Evolutionary conservation across 92 coral and sea anemone genomes (phyloP).

Genomic region (Actinernus sp.): DNA sequence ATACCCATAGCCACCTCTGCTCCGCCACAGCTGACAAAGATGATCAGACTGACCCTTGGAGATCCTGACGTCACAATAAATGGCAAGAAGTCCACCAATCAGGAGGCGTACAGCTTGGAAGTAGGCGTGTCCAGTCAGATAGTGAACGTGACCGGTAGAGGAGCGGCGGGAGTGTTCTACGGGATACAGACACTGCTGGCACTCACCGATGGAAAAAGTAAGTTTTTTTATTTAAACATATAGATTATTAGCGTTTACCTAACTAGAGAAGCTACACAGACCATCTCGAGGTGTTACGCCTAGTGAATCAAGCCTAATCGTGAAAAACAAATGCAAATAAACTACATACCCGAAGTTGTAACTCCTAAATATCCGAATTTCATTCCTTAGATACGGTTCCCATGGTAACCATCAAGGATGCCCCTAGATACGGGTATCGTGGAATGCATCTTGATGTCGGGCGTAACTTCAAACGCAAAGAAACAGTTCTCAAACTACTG

Average conservation of each 20-base stretch:
- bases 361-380: no score
- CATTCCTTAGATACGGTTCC: conserved; percentile 50
- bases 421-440: conserved; percentile 44
- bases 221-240: neutral
- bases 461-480: conserved; percentile 60
- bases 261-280: no score
- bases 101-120: neutral
- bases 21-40: conserved; percentile 1
- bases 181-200: conserved; percentile 1
- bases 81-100: neutral
- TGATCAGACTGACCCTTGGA: conserved; percentile 6
- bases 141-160: neutral
- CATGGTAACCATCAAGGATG: conserved; percentile 67
- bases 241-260: no score
- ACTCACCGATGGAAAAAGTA: neutral
- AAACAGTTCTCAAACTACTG: conserved; percentile 35
- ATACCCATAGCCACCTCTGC: neutral
- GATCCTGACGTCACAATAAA: conserved; percentile 25
- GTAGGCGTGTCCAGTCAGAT: no score
- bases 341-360: no score
- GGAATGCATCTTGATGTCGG: conserved; percentile 70
- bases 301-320: no score
- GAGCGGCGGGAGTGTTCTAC: neutral
- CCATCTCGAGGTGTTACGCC: no score
- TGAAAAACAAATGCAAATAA: no score